Conservation (phyloP, 2,888 invertebrate species). For the Tetrapedia diversipes region DNA sequence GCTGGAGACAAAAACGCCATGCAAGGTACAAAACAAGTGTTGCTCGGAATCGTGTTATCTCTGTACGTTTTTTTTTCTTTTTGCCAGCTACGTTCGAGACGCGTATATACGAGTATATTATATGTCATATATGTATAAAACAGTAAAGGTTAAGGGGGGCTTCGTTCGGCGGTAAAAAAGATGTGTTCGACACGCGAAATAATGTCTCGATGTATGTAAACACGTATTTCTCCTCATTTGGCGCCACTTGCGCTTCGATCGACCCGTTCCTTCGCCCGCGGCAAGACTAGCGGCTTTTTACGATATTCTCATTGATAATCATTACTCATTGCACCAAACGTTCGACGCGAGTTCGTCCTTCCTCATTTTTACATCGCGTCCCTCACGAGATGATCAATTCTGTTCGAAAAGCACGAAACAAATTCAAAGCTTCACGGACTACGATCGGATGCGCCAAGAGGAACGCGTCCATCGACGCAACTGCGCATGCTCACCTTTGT, state of each 20-base stretch:
- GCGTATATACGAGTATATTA: conserved; percentile 37
- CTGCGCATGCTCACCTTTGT: conserved; percentile 33
- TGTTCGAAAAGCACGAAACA: conserved; percentile 11
- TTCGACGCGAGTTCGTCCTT: background rate
- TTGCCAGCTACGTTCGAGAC: conserved; percentile 42
- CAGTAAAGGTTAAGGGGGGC: conserved; percentile 35
- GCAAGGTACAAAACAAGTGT: conserved; percentile 43
- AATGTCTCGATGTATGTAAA: conserved; percentile 20
- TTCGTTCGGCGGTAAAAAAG: conserved; percentile 48
- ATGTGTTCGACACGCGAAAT: conserved; percentile 44
- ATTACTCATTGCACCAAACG: background rate
- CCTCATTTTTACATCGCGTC: background rate
- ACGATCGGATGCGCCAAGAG: conserved; percentile 21
- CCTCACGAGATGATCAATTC: background rate
- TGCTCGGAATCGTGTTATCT: conserved; percentile 21
- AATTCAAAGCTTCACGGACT: conserved; percentile 36
- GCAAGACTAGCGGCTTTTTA: conserved; percentile 60
- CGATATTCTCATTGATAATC: conserved; percentile 24
- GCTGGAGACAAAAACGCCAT: conserved; percentile 11
- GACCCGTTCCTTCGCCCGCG: conserved; percentile 59
- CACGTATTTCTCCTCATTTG: conserved; percentile 11
- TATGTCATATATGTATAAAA: conserved; percentile 41
- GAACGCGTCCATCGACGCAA: conserved; percentile 45
- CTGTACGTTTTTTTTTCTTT: background rate
- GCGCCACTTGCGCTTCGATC: conserved; percentile 32